phyloP scores from a whole-genome alignment of 2,888 invertebrate species.

The Tenthredo amoena region DNA sequence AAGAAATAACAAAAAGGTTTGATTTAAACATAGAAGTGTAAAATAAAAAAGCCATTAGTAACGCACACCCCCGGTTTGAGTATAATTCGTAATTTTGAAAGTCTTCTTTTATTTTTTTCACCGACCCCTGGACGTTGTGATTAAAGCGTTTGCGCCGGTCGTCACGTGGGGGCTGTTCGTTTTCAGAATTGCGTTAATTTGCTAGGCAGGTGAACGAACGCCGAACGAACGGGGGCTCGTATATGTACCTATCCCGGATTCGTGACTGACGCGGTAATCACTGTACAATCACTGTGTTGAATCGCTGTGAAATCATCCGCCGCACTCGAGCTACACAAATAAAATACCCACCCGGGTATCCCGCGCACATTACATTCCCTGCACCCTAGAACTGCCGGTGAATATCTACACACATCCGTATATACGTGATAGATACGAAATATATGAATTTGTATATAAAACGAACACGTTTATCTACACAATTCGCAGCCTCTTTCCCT shows the following conservation, averaged over 20 bases:
- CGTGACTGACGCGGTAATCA: slow-evolving; percentile 75
- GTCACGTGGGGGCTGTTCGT: slow-evolving; percentile 67
- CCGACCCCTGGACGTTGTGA: slow-evolving; percentile 49
- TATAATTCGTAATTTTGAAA: slow-evolving; percentile 26
- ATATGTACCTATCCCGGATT: slow-evolving; percentile 59
- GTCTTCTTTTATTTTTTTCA: slow-evolving; percentile 14
- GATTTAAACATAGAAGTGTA: neutral
- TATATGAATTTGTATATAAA: neutral
- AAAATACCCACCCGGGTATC: slow-evolving; percentile 44
- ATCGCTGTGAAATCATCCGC: slow-evolving; percentile 50
- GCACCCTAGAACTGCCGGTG: neutral
- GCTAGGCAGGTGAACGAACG: slow-evolving; percentile 68
- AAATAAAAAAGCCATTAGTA: neutral
- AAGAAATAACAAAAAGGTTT: neutral
- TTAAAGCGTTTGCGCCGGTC: slow-evolving; percentile 61
- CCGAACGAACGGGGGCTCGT: neutral
- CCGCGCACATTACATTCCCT: slow-evolving; percentile 3
- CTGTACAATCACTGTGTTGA: slow-evolving; percentile 68
- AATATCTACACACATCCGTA: neutral
- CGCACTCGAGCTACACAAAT: slow-evolving; percentile 39
- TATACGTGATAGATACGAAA: neutral
- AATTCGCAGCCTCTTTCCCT: neutral
- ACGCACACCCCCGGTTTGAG: neutral
- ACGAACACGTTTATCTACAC: neutral
- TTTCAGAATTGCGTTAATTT: slow-evolving; percentile 76